Conservation (phyloP, 2,888 invertebrate genomes). For the Philaethria dido region DNA sequence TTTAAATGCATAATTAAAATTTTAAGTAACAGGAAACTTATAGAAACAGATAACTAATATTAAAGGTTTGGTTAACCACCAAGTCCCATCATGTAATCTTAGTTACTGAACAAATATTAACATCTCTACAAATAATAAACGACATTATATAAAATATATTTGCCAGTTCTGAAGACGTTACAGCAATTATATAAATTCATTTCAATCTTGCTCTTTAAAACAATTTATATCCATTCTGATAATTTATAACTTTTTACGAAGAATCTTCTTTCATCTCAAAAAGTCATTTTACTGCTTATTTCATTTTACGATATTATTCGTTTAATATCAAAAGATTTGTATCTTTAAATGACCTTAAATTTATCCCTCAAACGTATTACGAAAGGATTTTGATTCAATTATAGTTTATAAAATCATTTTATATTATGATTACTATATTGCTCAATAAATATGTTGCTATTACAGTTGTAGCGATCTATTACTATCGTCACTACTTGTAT, state of each 20-base stretch:
- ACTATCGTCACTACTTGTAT: not conserved
- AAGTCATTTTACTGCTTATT: conserved; percentile 55
- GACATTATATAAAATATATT: not conserved
- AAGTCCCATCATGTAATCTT: conserved; percentile 4
- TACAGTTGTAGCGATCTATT: not conserved
- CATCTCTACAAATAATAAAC: not conserved
- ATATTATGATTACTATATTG: not conserved
- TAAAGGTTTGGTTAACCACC: conserved; percentile 9
- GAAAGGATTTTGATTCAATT: conserved; percentile 22
- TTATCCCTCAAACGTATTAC: conserved; percentile 23
- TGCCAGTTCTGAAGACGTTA: not conserved
- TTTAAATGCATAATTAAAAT: no score
- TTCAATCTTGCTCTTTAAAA: conserved; percentile 15
- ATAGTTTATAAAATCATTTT: not conserved
- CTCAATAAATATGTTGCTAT: conserved; percentile 7
- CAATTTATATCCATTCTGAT: conserved; percentile 49
- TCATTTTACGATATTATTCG: conserved; percentile 47
- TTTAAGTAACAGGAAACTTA: not conserved
- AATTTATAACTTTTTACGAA: conserved; percentile 59
- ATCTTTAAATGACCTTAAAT: conserved; percentile 25
- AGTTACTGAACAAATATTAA: conserved; percentile 16
- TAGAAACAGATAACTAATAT: not conserved
- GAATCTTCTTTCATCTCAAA: conserved; percentile 48
- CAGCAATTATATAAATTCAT: conserved; percentile 2
- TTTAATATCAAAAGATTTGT: conserved; percentile 48